Conservation (phyloP, 2,797 vertebrate species). For the Platyrinchus mystaceus region DNA sequence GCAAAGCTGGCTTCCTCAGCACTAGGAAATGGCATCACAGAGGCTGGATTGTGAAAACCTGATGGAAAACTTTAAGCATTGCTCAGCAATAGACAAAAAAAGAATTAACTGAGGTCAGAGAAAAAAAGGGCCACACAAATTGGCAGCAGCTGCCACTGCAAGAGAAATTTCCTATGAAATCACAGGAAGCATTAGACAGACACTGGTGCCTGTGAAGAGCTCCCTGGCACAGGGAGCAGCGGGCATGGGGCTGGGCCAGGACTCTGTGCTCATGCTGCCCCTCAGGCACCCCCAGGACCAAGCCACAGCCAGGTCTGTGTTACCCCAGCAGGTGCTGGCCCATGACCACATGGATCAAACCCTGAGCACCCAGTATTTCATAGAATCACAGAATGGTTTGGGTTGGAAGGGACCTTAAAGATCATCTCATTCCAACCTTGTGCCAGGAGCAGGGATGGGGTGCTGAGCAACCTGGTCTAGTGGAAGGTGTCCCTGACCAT, state of each 20-base stretch:
- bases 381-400: background rate
- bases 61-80: background rate
- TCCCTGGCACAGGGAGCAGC: background rate
- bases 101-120: background rate
- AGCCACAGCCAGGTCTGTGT: background rate
- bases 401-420: background rate
- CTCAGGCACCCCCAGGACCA: fast-evolving
- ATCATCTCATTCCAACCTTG: fast-evolving
- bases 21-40: slow-evolving; percentile 2
- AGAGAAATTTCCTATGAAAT: slow-evolving; percentile 34
- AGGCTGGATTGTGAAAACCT: background rate
- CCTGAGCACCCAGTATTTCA: background rate
- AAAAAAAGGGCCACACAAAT: background rate
- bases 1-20: background rate
- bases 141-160: slow-evolving; percentile 29
- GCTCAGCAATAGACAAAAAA: background rate
- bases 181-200: background rate
- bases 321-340: background rate
- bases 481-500: background rate
- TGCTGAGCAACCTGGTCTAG: background rate
- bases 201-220: background rate
- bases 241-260: background rate
- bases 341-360: fast-evolving
- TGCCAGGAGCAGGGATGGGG: background rate
- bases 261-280: background rate